Evolutionary conservation across 2,113 vertebrate species (phyloP).

Genomic region (Melanerpes formicivorus): DNA sequence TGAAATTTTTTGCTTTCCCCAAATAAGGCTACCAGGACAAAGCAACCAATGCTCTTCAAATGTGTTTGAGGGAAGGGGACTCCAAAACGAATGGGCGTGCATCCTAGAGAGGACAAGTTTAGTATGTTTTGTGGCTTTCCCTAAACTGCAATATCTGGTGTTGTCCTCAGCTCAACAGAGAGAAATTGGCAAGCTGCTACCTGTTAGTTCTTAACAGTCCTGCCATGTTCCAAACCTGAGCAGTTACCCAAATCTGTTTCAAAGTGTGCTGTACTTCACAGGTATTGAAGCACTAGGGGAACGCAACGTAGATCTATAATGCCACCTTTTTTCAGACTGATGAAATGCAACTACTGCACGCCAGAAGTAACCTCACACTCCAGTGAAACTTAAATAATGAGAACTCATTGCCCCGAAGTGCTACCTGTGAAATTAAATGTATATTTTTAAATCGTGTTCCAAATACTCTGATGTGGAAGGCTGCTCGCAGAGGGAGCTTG

Average conservation of each 20-base stretch:
- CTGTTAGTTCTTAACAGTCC: not conserved
- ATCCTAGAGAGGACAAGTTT: not conserved
- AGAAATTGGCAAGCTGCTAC: not conserved
- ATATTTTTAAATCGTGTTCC: not conserved
- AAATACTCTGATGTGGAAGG: not conserved
- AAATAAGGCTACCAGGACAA: not conserved
- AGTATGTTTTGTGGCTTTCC: not conserved
- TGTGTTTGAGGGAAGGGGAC: not conserved
- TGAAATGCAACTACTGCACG: constrained; percentile 57
- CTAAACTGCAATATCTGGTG: not conserved
- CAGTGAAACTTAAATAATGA: not conserved
- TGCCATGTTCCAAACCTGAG: not conserved
- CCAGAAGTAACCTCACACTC: not conserved
- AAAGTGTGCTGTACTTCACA: constrained; percentile 1
- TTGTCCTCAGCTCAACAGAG: not conserved
- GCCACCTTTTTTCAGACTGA: constrained; percentile 71
- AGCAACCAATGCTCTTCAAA: not conserved
- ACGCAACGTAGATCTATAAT: constrained; percentile 68
- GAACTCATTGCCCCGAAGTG: not conserved
- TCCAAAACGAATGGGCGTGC: not conserved
- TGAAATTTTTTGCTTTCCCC: not conserved
- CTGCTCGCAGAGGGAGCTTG: not conserved
- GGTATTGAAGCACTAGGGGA: constrained; percentile 24
- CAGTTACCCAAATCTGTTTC: not conserved
- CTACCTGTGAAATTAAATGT: not conserved